These are phyloP conservation scores for Columbina picui DNA, from an alignment of 2,113 vertebrate genomes.

Conservation along the genomic window DNA sequence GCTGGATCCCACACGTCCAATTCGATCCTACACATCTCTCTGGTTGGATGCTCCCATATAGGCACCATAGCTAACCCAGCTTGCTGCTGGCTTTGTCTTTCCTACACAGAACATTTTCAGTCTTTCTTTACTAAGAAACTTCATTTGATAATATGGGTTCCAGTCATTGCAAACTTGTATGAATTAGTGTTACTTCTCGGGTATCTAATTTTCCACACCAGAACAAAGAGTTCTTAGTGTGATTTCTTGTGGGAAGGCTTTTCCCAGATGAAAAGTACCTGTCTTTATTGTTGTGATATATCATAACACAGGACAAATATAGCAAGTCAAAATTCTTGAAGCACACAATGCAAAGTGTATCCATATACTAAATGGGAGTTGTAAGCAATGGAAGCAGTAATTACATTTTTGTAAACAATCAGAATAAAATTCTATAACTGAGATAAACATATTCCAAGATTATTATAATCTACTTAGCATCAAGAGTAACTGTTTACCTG, in stretches of 20 bases:
- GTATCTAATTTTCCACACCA: background rate
- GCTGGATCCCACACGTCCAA: background rate
- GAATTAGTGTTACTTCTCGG: background rate
- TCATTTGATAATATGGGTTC: background rate
- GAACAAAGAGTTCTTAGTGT: background rate
- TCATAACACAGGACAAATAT: background rate
- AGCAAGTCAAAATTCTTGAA: background rate
- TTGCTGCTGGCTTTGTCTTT: background rate
- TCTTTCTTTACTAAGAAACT: background rate
- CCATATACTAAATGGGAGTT: background rate
- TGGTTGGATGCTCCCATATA: background rate
- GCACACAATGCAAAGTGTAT: background rate
- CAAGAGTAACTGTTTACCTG: background rate
- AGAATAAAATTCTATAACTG: background rate
- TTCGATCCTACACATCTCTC: background rate
- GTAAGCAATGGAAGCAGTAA: background rate
- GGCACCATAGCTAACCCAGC: background rate
- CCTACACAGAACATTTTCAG: background rate
- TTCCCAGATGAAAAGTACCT: background rate
- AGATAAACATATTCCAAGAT: background rate
- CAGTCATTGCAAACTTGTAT: background rate
- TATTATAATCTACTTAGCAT: background rate
- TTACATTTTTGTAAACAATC: background rate
- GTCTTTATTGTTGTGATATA: background rate
- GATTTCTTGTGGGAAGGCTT: background rate